These are phyloP conservation scores for Sarcophaga caerulescens DNA, from an alignment of 2,888 invertebrate genomes.

Conservation along the genomic window DNA sequence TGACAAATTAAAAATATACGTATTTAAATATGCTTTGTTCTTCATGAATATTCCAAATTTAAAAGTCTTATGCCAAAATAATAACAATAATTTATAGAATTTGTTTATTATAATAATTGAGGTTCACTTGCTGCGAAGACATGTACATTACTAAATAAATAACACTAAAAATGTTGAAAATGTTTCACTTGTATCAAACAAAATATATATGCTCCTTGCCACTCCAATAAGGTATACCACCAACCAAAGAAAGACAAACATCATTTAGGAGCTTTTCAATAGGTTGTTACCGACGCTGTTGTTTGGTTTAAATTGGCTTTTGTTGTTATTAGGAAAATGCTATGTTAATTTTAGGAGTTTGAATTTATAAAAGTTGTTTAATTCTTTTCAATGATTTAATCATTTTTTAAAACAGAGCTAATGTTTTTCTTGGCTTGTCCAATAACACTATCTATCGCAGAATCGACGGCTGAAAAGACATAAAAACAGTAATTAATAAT, in stretches of 20 bases:
- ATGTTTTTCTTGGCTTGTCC: slow-evolving; percentile 76
- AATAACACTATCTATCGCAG: slow-evolving; percentile 77
- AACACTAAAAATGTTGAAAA: slow-evolving; percentile 39
- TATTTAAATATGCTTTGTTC: background rate
- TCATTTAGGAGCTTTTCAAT: slow-evolving; percentile 1
- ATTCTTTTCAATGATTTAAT: slow-evolving; percentile 68
- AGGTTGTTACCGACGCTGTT: background rate
- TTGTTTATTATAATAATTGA: slow-evolving; percentile 30
- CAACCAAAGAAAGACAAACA: slow-evolving; percentile 24
- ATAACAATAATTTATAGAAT: background rate
- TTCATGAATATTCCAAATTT: background rate
- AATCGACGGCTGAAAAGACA: slow-evolving; percentile 77
- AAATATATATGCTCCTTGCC: slow-evolving; percentile 33
- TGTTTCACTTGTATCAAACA: slow-evolving; percentile 16
- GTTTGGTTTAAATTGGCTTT: background rate
- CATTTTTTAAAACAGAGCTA: slow-evolving; percentile 74
- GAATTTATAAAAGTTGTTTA: background rate
- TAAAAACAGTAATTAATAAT: slow-evolving; percentile 35
- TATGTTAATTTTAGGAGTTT: background rate
- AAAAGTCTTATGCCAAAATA: slow-evolving; percentile 17
- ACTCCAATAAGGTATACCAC: slow-evolving; percentile 11
- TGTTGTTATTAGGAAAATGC: slow-evolving; percentile 34
- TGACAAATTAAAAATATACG: slow-evolving; percentile 34
- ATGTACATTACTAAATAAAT: slow-evolving; percentile 54
- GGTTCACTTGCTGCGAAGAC: slow-evolving; percentile 26